phyloP scores from a whole-genome alignment of 2,888 invertebrate genomes.

The Lamellibrachia columna region DNA sequence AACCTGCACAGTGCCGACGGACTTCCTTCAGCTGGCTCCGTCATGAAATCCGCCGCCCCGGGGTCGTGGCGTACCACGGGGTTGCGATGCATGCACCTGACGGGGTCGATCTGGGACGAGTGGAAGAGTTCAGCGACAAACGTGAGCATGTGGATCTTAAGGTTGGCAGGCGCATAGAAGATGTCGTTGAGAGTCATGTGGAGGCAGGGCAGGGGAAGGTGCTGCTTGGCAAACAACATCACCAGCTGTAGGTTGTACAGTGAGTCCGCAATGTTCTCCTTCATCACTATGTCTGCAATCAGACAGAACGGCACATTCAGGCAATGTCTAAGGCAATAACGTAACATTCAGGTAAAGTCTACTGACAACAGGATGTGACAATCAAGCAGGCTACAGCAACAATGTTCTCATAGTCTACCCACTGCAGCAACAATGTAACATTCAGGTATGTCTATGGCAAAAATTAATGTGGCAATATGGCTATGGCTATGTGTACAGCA shows the following conservation, averaged over 20 bases:
- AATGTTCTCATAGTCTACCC: too few species aligned
- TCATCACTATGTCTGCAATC: slow-evolving; percentile 66
- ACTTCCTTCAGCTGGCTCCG: not conserved
- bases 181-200: slow-evolving; percentile 96
- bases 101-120: slow-evolving; percentile 86
- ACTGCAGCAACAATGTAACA: too few species aligned
- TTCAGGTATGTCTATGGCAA: too few species aligned
- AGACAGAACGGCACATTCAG: not conserved
- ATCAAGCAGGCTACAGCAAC: too few species aligned
- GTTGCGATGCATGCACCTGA: slow-evolving; percentile 27
- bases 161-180: slow-evolving; percentile 91
- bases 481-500: too few species aligned
- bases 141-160: slow-evolving; percentile 87
- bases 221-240: slow-evolving; percentile 84
- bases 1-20: not conserved
- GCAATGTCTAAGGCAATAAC: too few species aligned
- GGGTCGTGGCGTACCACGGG: not conserved
- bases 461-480: too few species aligned
- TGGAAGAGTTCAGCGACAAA: slow-evolving; percentile 94
- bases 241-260: slow-evolving; percentile 90
- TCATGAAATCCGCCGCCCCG: slow-evolving; percentile 58
- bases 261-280: slow-evolving; percentile 83
- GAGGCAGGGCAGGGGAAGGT: slow-evolving; percentile 88
- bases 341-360: not conserved
- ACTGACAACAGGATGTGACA: too few species aligned